phyloP scores from a whole-genome alignment of 2,888 invertebrate species.

The Sicus ferrugineus region DNA sequence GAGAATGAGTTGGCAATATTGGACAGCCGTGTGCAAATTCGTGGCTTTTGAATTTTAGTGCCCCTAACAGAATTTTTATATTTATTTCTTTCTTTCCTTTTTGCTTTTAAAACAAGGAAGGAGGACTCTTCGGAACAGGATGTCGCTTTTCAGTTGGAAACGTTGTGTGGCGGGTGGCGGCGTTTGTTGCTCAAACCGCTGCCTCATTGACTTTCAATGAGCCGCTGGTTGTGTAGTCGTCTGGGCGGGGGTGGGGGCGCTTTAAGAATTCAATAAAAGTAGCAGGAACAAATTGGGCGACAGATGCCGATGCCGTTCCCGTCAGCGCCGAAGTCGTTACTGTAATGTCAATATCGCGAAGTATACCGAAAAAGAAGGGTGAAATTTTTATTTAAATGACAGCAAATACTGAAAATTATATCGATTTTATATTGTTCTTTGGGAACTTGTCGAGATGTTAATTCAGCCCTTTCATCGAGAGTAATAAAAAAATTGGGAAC shows the following conservation, averaged over 20 bases:
- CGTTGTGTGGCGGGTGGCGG: neutral
- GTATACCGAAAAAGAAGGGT: conserved; percentile 5
- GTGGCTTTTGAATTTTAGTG: neutral
- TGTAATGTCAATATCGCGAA: conserved; percentile 12
- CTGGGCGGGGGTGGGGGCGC: neutral
- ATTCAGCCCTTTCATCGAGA: neutral
- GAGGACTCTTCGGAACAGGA: neutral
- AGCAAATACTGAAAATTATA: conserved; percentile 27
- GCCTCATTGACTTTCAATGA: neutral
- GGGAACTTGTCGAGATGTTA: neutral
- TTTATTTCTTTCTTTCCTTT: neutral
- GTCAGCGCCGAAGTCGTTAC: conserved; percentile 27
- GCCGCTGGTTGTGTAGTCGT: neutral
- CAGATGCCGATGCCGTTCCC: conserved; percentile 21
- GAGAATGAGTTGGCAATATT: too few relatives aligned
- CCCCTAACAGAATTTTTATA: neutral
- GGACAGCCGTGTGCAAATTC: too few relatives aligned
- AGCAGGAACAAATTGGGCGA: conserved; percentile 40
- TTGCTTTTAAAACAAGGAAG: neutral
- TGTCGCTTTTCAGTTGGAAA: neutral
- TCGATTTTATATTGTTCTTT: conserved; percentile 22
- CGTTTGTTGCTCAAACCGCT: neutral
- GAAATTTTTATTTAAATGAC: conserved; percentile 31
- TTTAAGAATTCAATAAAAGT: conserved; percentile 40
- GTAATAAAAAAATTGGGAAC: neutral